Conservation (phyloP, 2,113 vertebrate genomes). For the Gymnogyps californianus region DNA sequence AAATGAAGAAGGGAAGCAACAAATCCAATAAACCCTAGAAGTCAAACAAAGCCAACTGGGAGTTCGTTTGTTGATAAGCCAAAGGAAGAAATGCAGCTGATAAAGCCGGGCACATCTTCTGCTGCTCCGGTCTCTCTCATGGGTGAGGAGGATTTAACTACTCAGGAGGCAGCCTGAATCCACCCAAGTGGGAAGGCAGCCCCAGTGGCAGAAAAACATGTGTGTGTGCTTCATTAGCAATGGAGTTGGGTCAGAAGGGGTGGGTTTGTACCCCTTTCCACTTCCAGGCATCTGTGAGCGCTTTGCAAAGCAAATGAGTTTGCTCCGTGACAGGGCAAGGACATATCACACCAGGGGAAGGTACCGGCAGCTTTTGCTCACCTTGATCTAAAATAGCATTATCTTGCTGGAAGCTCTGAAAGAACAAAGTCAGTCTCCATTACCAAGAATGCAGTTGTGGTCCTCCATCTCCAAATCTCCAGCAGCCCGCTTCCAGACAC, state of each 20-base stretch:
- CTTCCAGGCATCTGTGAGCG: background rate
- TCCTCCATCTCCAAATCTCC: background rate
- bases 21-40: constrained; percentile 24
- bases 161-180: background rate
- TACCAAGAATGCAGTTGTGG: background rate
- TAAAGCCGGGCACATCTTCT: accelerated
- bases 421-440: background rate
- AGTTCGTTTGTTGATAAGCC: background rate
- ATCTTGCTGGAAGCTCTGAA: background rate
- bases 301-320: constrained; percentile 56
- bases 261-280: background rate
- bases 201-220: background rate
- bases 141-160: background rate
- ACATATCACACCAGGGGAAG: background rate
- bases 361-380: background rate
- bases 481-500: accelerated
- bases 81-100: background rate
- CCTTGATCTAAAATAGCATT: background rate
- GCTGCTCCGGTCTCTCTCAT: background rate
- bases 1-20: constrained; percentile 49
- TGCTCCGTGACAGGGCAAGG: background rate
- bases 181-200: background rate
- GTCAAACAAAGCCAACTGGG: constrained; percentile 41
- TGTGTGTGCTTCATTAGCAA: background rate
- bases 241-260: background rate